Base-by-base conservation (phyloP, 2,797 vertebrate genomes). In the Pangasius mekongensis region DNA sequence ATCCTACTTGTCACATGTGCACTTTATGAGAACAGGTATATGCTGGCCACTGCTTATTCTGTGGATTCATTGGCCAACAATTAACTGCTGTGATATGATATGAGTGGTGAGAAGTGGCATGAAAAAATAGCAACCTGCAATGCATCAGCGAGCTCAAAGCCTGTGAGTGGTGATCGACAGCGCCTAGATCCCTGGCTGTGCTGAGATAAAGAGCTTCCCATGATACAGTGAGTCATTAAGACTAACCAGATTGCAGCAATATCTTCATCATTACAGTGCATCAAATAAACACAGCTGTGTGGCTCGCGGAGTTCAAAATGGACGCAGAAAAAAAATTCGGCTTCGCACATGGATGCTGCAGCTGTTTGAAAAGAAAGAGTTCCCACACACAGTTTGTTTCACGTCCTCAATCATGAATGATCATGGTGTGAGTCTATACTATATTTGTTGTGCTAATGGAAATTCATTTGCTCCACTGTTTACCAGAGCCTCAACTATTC, bases 241-340 rank as follows among this genome's bases (percentile, higher is more conserved):
- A 85, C 78, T 77, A 85, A 89, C 80, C 78, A 10, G 86, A 89
- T 85, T 78, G 87, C n/a, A 3, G 49, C 81, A 62, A 88, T 27
- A 87, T 88, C 88, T 86, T 85, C 76, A 62, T 87, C 73, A 85
- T 88, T 83, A 85, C 39, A 85, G 18, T 60, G 83, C 84, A 52
- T 86, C 80, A 87, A 73, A 27, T 80, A 85, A 89, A 82, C 87
- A 88, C 60, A 89, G 84, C 89, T 90, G 86, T 66, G 20, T 77
- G 62, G 71, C 18, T 76, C 22, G 30, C 60, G 20, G 54, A 58
- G 52, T 56, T 81, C 54, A 24, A 60, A 39, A 36, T 36, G 78
- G 78, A 60, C 78, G 60, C 30, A 3, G 20, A 27, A 36, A 36
- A 80, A 60, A 27, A 47, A 74, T 5, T 52, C 87, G 86, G 83